Evolutionary conservation across 1,140 invertebrate genomes (phyloP).

Genomic region (Nilaparvata lugens): DNA sequence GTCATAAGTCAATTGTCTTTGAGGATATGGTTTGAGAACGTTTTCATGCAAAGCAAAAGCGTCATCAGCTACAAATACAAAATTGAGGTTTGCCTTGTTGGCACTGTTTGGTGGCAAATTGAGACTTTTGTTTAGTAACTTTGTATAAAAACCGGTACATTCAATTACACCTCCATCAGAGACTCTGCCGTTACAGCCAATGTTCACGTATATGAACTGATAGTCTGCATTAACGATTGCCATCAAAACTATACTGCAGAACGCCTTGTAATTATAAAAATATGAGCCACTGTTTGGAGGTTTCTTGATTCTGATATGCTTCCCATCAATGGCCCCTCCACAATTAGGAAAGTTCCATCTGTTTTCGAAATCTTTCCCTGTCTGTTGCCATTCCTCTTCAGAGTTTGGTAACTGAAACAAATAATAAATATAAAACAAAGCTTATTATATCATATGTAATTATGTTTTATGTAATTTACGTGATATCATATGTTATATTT

Average conservation of each 20-base stretch:
- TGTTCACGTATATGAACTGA: slow-evolving; percentile 7
- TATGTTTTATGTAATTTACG: too few relatives aligned
- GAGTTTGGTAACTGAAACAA: slow-evolving; percentile 11
- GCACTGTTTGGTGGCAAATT: slow-evolving; percentile 27
- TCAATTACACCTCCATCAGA: slow-evolving; percentile 34
- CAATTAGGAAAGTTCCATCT: slow-evolving; percentile 34
- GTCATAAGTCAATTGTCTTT: slow-evolving; percentile 22
- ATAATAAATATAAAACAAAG: too few relatives aligned
- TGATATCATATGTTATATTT: too few relatives aligned
- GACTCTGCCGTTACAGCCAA: slow-evolving; percentile 35
- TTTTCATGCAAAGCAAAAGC: slow-evolving; percentile 37
- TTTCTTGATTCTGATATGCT: slow-evolving; percentile 37
- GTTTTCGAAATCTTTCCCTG: slow-evolving; percentile 24
- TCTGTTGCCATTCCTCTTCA: slow-evolving; percentile 23
- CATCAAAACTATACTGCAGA: slow-evolving; percentile 41
- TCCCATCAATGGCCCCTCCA: slow-evolving; percentile 39
- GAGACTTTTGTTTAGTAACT: too few relatives aligned
- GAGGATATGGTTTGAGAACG: slow-evolving; percentile 38
- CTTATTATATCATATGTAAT: too few relatives aligned
- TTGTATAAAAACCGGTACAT: too few relatives aligned
- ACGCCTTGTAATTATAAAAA: slow-evolving; percentile 44
- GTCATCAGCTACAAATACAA: slow-evolving; percentile 40
- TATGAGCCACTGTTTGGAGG: slow-evolving; percentile 34
- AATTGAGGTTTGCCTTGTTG: slow-evolving; percentile 23
- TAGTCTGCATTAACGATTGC: slow-evolving; percentile 39